A percentile compares a stretch with the other conserved stretches of the same genome.
These are phyloP conservation scores for Urocynchramus pylzowi DNA, from an alignment of 2,113 vertebrate genomes.

Conservation along the genomic window DNA sequence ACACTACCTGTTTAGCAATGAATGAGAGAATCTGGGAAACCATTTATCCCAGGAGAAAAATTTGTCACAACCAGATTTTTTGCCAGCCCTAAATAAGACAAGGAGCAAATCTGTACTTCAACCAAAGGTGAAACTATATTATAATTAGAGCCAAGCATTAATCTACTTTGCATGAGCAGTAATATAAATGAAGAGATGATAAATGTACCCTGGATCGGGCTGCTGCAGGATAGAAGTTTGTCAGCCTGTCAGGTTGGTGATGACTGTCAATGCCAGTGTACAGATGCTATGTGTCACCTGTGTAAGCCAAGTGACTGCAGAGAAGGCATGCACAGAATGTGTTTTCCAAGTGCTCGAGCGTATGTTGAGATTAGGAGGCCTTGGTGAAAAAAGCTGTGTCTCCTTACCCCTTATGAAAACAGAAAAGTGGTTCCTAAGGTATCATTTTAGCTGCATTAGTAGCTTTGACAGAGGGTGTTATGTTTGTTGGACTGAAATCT, in stretches of 20 bases:
- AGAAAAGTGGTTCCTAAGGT: neutral
- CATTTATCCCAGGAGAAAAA: neutral
- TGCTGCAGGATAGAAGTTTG: neutral
- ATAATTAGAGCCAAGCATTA: neutral
- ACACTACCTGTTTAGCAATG: neutral
- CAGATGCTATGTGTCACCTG: neutral
- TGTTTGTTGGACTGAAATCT: neutral
- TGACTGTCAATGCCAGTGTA: neutral
- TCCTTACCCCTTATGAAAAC: neutral
- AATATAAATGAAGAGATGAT: neutral
- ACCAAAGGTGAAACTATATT: neutral
- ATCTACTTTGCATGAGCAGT: neutral
- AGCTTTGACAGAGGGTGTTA: neutral
- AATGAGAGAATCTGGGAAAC: neutral
- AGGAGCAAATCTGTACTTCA: neutral
- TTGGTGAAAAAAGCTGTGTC: neutral
- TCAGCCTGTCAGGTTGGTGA: neutral
- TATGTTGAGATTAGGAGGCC: neutral
- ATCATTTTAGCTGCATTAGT: neutral
- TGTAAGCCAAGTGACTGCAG: neutral
- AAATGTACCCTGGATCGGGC: neutral
- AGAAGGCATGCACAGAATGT: rapidly evolving
- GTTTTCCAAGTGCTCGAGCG: neutral
- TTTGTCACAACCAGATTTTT: neutral
- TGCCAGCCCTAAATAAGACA: neutral